A percentile compares a stretch with the other conserved stretches of the same genome.
Evolutionary conservation across 2,888 invertebrate species (phyloP).

Genomic region (Prenolepis imparis): DNA sequence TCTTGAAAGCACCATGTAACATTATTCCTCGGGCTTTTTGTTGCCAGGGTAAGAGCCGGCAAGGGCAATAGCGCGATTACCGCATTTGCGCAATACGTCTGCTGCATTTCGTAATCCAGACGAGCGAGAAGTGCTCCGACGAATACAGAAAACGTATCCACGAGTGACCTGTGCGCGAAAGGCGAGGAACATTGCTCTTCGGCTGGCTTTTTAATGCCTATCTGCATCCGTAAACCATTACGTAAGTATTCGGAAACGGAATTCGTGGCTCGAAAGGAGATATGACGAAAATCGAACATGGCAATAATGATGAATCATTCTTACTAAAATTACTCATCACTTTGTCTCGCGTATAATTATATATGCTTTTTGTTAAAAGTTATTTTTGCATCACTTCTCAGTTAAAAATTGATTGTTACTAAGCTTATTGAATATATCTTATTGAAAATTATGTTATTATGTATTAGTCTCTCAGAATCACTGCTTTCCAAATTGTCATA

Average conservation of each 20-base stretch:
- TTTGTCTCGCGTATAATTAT: not conserved
- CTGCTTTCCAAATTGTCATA: not conserved
- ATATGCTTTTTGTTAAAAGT: not conserved
- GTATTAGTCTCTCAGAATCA: not conserved
- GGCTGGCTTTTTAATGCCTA: slow-evolving; percentile 57
- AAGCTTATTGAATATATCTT: not conserved
- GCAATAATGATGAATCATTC: slow-evolving; percentile 6
- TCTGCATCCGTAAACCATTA: slow-evolving; percentile 62
- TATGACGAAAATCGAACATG: not conserved
- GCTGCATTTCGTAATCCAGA: slow-evolving; percentile 76
- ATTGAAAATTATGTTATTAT: not conserved
- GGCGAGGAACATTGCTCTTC: slow-evolving; percentile 65
- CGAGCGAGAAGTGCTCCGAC: slow-evolving; percentile 72
- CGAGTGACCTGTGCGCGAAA: slow-evolving; percentile 64
- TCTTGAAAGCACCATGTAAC: not conserved
- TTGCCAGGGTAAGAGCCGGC: slow-evolving; percentile 61
- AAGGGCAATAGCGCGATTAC: slow-evolving; percentile 73
- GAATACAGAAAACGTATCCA: slow-evolving; percentile 73
- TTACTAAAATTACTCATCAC: slow-evolving; percentile 1
- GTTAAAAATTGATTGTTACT: not conserved
- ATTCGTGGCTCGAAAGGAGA: slow-evolving; percentile 49
- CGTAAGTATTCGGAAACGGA: slow-evolving; percentile 70
- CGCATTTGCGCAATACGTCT: slow-evolving; percentile 73
- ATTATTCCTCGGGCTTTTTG: slow-evolving; percentile 60
- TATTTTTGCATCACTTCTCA: slow-evolving; percentile 4